Evolutionary conservation across 2,113 vertebrate species (phyloP).

Genomic region (Apus apus): DNA sequence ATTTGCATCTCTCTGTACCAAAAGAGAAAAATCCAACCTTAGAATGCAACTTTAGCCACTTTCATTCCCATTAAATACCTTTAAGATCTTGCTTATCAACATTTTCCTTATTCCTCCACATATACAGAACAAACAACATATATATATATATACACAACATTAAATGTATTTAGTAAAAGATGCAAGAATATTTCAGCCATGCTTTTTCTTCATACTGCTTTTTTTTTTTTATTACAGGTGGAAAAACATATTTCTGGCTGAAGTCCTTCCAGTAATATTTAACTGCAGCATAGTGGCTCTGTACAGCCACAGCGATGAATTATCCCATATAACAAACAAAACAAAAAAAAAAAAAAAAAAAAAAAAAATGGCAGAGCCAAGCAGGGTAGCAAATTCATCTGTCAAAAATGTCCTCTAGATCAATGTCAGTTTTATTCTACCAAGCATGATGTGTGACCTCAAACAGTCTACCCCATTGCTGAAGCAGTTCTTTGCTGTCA

Average conservation of each 20-base stretch:
- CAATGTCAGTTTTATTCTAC: neutral
- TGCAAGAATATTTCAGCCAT: neutral
- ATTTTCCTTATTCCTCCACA: neutral
- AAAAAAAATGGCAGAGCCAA: neutral
- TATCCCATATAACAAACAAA: neutral
- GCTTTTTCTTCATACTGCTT: neutral
- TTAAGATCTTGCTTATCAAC: neutral
- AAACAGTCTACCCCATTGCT: neutral
- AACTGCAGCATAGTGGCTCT: neutral
- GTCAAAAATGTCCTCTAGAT: neutral
- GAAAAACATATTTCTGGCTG: neutral
- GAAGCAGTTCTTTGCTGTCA: neutral
- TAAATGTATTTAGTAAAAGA: neutral
- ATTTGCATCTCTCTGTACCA: neutral
- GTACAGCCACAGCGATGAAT: neutral
- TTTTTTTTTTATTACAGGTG: neutral
- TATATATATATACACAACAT: neutral
- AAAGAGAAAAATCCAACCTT: neutral
- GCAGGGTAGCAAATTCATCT: neutral
- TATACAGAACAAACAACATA: neutral
- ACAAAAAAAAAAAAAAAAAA: neutral
- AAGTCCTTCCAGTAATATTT: neutral
- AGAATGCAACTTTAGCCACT: neutral
- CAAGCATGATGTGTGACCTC: neutral
- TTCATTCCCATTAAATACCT: neutral